Percentiles rank a stretch among this genome's conserved stretches.
Evolutionary conservation across 2,888 invertebrate genomes (phyloP).

Genomic region (Phymatocera aterrima): DNA sequence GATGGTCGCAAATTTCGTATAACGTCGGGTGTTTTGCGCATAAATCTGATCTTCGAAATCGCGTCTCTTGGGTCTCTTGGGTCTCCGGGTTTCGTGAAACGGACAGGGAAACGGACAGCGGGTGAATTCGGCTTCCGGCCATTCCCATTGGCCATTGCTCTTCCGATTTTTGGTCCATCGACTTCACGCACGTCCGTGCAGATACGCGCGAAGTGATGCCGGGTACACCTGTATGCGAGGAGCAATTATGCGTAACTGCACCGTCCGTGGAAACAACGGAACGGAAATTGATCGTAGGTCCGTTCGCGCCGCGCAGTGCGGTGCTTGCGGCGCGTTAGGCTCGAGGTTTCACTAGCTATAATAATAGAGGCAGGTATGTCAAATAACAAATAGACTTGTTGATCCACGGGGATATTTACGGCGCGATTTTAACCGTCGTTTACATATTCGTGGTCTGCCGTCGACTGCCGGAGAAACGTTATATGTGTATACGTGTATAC

Average conservation of each 20-base stretch:
- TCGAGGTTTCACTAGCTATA: slow-evolving; percentile 20
- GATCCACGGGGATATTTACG: slow-evolving; percentile 54
- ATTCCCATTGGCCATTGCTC: too few species aligned
- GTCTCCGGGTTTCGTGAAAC: background rate
- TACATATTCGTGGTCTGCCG: slow-evolving; percentile 48
- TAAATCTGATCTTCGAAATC: slow-evolving; percentile 70
- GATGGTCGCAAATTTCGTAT: slow-evolving; percentile 12
- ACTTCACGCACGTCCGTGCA: too few species aligned
- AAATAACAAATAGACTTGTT: slow-evolving; percentile 53
- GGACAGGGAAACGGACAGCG: slow-evolving; percentile 10
- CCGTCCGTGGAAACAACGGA: too few species aligned
- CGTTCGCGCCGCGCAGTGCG: background rate
- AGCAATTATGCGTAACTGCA: too few species aligned
- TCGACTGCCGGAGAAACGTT: too few species aligned
- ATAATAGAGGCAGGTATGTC: slow-evolving; percentile 49
- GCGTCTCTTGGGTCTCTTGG: slow-evolving; percentile 3
- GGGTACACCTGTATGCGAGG: too few species aligned
- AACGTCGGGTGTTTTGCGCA: slow-evolving; percentile 70
- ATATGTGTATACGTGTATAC: background rate
- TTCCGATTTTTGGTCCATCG: too few species aligned
- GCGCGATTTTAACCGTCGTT: slow-evolving; percentile 52
- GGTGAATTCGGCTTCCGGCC: background rate
- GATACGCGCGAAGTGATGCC: too few species aligned
- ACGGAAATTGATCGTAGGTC: too few species aligned
- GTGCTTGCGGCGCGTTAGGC: background rate